phyloP scores from a whole-genome alignment of 2,888 invertebrate species.

The Rugalucina vietnamica region DNA sequence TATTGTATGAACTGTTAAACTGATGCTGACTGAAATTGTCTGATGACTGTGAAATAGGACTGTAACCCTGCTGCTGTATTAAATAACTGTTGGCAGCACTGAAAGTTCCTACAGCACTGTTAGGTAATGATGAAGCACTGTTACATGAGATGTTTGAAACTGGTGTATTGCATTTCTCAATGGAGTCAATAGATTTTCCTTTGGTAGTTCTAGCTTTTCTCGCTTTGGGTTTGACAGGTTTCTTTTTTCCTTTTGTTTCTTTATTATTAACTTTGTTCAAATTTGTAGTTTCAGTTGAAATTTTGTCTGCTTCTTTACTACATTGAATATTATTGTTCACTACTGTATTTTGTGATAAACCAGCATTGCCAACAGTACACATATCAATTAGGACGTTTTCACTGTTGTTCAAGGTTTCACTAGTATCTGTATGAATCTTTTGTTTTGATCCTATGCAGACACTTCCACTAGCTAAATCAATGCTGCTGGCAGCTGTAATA shows the following conservation, averaged over 20 bases:
- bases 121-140: not conserved
- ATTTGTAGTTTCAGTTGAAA: too few relatives aligned
- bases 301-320: too few relatives aligned
- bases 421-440: too few relatives aligned
- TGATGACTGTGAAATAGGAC: slow-evolving; percentile 31
- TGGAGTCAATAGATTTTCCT: not conserved
- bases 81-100: not conserved
- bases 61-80: slow-evolving; percentile 1
- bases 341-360: too few relatives aligned
- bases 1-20: not conserved
- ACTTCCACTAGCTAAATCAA: too few relatives aligned
- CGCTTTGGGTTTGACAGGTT: not conserved
- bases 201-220: not conserved
- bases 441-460: too few relatives aligned
- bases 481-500: too few relatives aligned
- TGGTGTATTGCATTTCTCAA: not conserved
- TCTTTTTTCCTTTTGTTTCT: not conserved
- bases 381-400: too few relatives aligned
- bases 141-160: not conserved
- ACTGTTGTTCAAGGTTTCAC: too few relatives aligned
- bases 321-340: too few relatives aligned
- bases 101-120: not conserved
- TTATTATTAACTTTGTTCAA: not conserved
- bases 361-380: too few relatives aligned
- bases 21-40: not conserved